Evolutionary conservation across 2,113 vertebrate genomes (phyloP), one percentile per base, ranked within the genome.

Genomic region (Microtus ochrogaster): DNA sequence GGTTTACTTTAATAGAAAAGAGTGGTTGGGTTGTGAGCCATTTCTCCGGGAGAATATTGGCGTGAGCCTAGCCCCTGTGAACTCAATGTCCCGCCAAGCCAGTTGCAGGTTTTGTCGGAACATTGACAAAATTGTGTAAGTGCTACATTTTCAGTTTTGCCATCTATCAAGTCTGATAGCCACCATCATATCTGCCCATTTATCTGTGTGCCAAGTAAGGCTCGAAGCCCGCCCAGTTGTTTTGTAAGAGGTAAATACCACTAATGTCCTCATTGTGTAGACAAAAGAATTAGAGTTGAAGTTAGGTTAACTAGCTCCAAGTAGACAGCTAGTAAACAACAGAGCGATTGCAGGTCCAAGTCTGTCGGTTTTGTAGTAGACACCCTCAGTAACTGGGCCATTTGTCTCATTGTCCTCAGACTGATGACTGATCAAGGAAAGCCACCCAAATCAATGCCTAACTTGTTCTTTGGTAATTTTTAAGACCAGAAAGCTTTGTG

Each of bases 1-100:
- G 41, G 81, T 88, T 96, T 97, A 85, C 84, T 96, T 98, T 96
- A 91, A 96, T 58, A 92, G 73, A 58, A 97, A 88, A 93, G 70
- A 90, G 87, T 49, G 81, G 41, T 76, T 95, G 91, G 65, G 58
- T 87, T 72, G 76, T 96, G 76, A 97, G 96, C 96, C 89, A 21
- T 85, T 92, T 97, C 96, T 96, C 85, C 92, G 49, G 91, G 58
- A 92, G 89, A 92, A 96, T 16, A 55, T 12, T 91, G 73, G 47
- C 87, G 92, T 0, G 3, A 63, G 36, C n/a, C 16, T 5, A 61
- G 24, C 26, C 24, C 90, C 77, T 91, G 33, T 79, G 78, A 91
- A 89, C 26, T 44, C 41, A 61, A 87, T 92, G 66, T 44, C 87
- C 30, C 44, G 49, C 88, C 93, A 81, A 95, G 78, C 30, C 90